Base-by-base conservation (phyloP, 2,113 vertebrate genomes). In the Bujurquina vittata region DNA sequence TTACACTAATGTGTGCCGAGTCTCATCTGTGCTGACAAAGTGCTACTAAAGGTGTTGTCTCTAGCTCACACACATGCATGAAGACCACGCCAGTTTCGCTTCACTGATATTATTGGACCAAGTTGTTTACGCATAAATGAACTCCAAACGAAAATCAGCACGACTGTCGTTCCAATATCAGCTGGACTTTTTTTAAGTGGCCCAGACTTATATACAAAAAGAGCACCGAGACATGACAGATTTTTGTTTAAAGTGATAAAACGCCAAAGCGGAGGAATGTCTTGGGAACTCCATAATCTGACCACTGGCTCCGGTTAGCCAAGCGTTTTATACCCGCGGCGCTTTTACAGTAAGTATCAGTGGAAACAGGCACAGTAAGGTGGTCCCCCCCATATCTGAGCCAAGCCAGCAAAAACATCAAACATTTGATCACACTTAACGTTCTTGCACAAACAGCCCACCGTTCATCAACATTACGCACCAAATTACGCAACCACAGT, bases 381-480 rank as follows among this genome's bases (percentile, higher is more conserved):
- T 83, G 86, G 81, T 88, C 86, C 87, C 86, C 87, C 86, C 91
- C 81, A 65, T 49, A 12, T 62, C 83, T 85, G 83, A 93, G 90
- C 93, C 92, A 86, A 84, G 83, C 86, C 90, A 90, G 90, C 87
- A 85, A 77, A 75, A 37, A 37, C 7, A 75, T 23, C 40, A 75
- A 40, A 73, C 43, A 10, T 26, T 6, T 69, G 12, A 54, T 54
- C 46, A 54, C 46, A 33, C n/a, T 31, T 49, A 4, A 31, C 22
- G 46, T 33, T 60, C 11, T 85, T 58, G 37, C 17, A 79, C 4
- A 79, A 57, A 40, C 0, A 49, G 81, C 31, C 4, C 40, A 88
- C 22, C 31, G 43, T 6, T 74, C 77, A 31, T 10, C 58, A 67
- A 65, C 74, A 88, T 73, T 81, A 86, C 75, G 58, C 80, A 72